Evolutionary conservation across 1,140 invertebrate genomes (phyloP).

Genomic region (Drosophila kikkawai): DNA sequence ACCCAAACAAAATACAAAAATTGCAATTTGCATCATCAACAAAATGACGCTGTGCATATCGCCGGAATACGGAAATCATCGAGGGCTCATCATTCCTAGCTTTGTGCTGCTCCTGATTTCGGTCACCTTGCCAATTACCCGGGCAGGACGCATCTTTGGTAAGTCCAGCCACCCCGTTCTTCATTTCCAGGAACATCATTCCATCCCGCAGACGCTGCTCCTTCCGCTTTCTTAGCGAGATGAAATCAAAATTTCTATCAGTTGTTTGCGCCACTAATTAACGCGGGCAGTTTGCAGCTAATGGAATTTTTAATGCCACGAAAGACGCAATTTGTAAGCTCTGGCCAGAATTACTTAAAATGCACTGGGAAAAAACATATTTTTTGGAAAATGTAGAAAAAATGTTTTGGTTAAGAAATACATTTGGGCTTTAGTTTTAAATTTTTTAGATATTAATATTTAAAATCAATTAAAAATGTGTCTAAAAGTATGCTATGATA

Average conservation of each 20-base stretch:
- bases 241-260: slow-evolving; percentile 56
- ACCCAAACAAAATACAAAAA: slow-evolving; percentile 31
- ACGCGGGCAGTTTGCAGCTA: slow-evolving; percentile 71
- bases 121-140: slow-evolving; percentile 49
- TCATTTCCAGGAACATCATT: background rate
- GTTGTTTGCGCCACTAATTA: slow-evolving; percentile 61
- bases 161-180: slow-evolving; percentile 42
- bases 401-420: background rate
- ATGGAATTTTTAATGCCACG: slow-evolving; percentile 79
- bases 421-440: background rate
- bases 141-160: slow-evolving; percentile 81
- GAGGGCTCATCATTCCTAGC: slow-evolving; percentile 78
- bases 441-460: background rate
- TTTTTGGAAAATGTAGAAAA: background rate
- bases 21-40: slow-evolving; percentile 42
- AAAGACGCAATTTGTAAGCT: slow-evolving; percentile 45
- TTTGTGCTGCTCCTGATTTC: slow-evolving; percentile 68
- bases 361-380: background rate
- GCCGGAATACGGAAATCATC: slow-evolving; percentile 79
- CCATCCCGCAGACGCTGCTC: background rate
- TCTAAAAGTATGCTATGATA: too few species aligned
- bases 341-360: slow-evolving; percentile 15
- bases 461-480: too few species aligned
- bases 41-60: slow-evolving; percentile 83
- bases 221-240: background rate